phyloP scores from a whole-genome alignment of 2,797 vertebrate genomes.

The Acrossocheilus fasciatus region DNA sequence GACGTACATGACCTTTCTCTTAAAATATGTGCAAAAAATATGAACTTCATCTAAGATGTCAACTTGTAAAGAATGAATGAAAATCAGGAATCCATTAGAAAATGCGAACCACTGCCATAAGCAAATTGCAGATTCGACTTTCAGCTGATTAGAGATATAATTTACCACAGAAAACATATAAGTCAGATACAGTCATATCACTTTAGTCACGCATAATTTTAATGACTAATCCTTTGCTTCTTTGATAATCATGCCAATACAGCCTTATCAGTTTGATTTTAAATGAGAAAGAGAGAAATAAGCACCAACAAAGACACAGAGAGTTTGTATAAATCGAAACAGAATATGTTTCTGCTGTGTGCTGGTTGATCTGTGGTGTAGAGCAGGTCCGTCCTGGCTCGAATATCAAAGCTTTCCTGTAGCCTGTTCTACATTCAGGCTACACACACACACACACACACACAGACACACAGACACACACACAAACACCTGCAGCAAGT shows the following conservation, averaged over 20 bases:
- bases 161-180: conserved; percentile 5
- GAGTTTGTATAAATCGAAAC: conserved; percentile 76
- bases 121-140: conserved; percentile 7
- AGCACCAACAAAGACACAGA: conserved; percentile 40
- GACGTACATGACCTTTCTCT: conserved; percentile 9
- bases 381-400: conserved; percentile 80
- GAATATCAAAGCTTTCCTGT: conserved; percentile 78
- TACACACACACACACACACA: conserved; percentile 46
- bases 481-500: conserved; percentile 80
- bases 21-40: conserved; percentile 7
- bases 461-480: conserved; percentile 34
- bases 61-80: conserved; percentile 1
- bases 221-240: background rate
- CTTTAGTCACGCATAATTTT: background rate
- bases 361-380: conserved; percentile 74
- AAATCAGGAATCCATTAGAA: conserved; percentile 14
- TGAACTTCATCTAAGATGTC: background rate
- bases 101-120: background rate
- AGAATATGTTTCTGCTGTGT: conserved; percentile 78
- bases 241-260: conserved; percentile 30
- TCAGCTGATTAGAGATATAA: conserved; percentile 13
- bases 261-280: conserved; percentile 28
- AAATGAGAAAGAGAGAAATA: conserved; percentile 50
- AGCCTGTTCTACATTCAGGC: conserved; percentile 63
- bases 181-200: background rate